Evolutionary conservation across 2,113 vertebrate species (phyloP).

Genomic region (Notothenia coriiceps): DNA sequence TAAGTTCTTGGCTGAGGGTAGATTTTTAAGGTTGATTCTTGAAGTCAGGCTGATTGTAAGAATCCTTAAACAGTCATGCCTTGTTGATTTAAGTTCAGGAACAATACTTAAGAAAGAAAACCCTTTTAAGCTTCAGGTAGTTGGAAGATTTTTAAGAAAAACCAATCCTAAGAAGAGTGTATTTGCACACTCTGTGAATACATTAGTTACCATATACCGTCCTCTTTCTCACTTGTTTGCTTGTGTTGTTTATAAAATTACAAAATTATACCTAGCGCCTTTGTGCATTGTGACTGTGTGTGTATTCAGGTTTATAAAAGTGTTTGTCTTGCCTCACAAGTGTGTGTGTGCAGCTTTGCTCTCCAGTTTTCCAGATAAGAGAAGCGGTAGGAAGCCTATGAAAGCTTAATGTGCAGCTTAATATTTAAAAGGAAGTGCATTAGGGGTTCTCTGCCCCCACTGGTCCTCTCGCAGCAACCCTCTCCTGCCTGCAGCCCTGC

Average conservation of each 20-base stretch:
- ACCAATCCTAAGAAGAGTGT: too few relatives aligned
- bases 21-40: neutral
- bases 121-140: too few relatives aligned
- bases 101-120: too few relatives aligned
- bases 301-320: neutral
- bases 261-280: neutral
- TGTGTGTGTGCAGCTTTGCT: constrained; percentile 48
- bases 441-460: constrained; percentile 67
- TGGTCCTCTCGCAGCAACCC: constrained; percentile 57
- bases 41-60: neutral
- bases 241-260: neutral
- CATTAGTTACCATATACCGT: neutral
- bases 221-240: neutral
- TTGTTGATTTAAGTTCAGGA: too few relatives aligned
- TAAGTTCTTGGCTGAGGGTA: neutral
- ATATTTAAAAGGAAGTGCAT: constrained; percentile 81
- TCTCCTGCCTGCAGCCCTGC: constrained; percentile 57
- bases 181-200: too few relatives aligned
- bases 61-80: neutral
- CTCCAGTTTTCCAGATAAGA: constrained; percentile 58
- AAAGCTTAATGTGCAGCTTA: constrained; percentile 79
- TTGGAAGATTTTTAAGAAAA: too few relatives aligned
- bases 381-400: constrained; percentile 72
- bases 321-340: constrained; percentile 45
- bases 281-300: constrained; percentile 8